Conservation (phyloP, 1,140 invertebrate species). For the Trichoplusia ni region DNA sequence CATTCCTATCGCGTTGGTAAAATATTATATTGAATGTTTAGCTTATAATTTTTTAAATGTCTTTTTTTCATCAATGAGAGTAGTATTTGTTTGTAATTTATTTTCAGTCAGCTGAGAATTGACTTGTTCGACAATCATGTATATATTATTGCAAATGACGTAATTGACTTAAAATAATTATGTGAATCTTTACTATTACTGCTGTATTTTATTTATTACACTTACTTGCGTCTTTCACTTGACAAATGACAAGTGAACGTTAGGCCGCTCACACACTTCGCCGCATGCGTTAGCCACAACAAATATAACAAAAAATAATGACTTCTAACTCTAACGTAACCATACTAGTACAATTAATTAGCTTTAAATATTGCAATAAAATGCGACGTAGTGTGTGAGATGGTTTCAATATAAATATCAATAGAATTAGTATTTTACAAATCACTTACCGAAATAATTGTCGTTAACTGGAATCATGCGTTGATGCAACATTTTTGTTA, state of each 20-base stretch:
- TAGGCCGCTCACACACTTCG: slow-evolving; percentile 33
- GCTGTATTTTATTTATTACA: no score
- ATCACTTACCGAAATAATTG: slow-evolving; percentile 98
- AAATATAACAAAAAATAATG: slow-evolving; percentile 27
- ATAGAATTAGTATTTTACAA: slow-evolving; percentile 16
- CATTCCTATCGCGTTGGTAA: slow-evolving; percentile 95
- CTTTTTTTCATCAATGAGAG: no score
- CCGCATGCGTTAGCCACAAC: slow-evolving; percentile 31
- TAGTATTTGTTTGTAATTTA: no score
- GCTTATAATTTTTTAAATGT: not conserved
- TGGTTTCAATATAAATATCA: not conserved
- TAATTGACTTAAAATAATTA: no score
- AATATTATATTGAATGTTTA: slow-evolving; percentile 30
- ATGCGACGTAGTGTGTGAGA: slow-evolving; percentile 35
- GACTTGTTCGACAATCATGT: not conserved
- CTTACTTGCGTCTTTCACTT: slow-evolving; percentile 29
- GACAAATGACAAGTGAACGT: slow-evolving; percentile 14
- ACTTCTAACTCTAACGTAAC: slow-evolving; percentile 3
- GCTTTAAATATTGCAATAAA: slow-evolving; percentile 18
- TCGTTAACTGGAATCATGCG: slow-evolving; percentile 87
- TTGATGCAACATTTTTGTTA: slow-evolving; percentile 70
- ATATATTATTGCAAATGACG: no score
- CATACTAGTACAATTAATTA: slow-evolving; percentile 5
- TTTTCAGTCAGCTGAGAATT: no score
- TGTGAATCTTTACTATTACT: not conserved